Base-by-base conservation (phyloP, 2,797 vertebrate species). In the Mallotus villosus region DNA sequence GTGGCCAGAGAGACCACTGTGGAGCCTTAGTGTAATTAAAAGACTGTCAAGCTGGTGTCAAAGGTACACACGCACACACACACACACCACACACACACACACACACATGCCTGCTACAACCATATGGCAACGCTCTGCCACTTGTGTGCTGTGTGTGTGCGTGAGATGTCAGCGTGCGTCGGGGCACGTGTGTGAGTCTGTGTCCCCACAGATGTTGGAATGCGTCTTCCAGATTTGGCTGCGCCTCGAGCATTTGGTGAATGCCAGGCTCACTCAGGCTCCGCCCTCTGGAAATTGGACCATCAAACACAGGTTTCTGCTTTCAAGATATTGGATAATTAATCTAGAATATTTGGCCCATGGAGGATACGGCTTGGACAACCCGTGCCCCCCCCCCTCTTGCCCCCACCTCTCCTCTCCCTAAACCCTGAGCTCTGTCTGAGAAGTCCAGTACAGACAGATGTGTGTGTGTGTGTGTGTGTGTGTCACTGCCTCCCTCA, bases 311-410 rank as follows among this genome's bases (percentile, higher is more conserved):
- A 87, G 82, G 84, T 83, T 83, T 82, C 51, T 66, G 88, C 88
- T 91, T 89, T 92, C 90, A 92, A 88, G 88, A 92, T 91, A 92
- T 89, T 90, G 86, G 90, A 87, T 80, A 87, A 87, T 84, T 85
- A 85, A 90, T 90, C 82, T 81, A 0, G 46, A 49, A 49, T 49
- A 17, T 49, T 49, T 11, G 46, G 9, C 16, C 46, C 46, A 14
- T 17, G 46, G 7, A 49, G 16, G 46, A 3, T 11, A 17, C 2
- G 46, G 7, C 16, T 14, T 12, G 16, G 46, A 49, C 4, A 32
- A 5, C 32, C 32, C 6, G 3, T 7, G 4, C 32, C 32, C 32
- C 32, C 6, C 32, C 29, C 6, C 32, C 32, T 5, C 32, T 32
- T 32, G 32, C 6, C 32, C 32, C 32, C 32, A 32, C 32, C 32